Conservation (phyloP, 2,888 invertebrate genomes). For the Siphonodentalium dalli region DNA sequence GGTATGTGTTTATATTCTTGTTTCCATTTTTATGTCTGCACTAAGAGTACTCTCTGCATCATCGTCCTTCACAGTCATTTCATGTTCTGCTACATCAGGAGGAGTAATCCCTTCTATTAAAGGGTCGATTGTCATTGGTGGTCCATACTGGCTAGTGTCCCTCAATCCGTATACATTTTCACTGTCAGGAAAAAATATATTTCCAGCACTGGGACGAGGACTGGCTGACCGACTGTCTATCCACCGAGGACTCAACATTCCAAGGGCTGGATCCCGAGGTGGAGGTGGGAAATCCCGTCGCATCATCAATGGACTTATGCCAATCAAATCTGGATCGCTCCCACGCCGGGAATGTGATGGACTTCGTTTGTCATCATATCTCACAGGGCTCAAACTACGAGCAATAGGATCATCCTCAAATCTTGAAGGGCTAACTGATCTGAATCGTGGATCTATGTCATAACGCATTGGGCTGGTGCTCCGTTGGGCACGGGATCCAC, state of each 20-base stretch:
- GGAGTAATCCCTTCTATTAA: too few species aligned
- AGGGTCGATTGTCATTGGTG: too few species aligned
- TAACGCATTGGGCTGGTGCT: constrained; percentile 25
- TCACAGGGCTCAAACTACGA: constrained; percentile 40
- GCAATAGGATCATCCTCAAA: constrained; percentile 29
- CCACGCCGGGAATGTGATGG: constrained; percentile 49
- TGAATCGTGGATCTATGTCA: constrained; percentile 32
- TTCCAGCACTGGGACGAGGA: too few species aligned
- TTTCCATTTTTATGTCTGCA: too few species aligned
- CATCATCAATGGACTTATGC: constrained; percentile 42
- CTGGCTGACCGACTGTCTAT: constrained; percentile 42
- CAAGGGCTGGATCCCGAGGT: constrained; percentile 37
- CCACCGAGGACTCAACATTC: constrained; percentile 48
- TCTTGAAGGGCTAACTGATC: constrained; percentile 44
- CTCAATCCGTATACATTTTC: too few species aligned
- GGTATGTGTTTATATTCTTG: too few species aligned
- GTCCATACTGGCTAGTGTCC: too few species aligned
- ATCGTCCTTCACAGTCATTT: too few species aligned
- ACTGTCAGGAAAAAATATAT: too few species aligned
- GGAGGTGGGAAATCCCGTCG: constrained; percentile 35
- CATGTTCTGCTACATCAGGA: too few species aligned
- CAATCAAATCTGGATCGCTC: constrained; percentile 47
- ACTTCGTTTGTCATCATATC: constrained; percentile 43
- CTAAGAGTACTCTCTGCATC: too few species aligned
- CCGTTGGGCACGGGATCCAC: constrained; percentile 4